Evolutionary conservation across 2,113 vertebrate species (phyloP), one percentile per base, ranked within the genome.

Genomic region (Anthoscopus minutus): DNA sequence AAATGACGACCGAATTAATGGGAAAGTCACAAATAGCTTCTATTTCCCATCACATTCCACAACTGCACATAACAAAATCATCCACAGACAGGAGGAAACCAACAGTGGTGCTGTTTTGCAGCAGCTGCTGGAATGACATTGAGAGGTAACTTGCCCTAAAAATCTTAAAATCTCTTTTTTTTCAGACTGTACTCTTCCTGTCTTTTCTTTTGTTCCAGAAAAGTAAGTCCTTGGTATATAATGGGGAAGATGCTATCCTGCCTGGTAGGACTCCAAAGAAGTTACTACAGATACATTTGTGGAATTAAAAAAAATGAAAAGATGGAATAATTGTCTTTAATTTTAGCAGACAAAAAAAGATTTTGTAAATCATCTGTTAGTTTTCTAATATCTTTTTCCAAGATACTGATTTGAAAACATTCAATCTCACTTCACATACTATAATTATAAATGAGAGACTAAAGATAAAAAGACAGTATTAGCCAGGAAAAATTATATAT

Each of bases 21-120:
- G 54, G 70, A 94, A 96, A 94, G 65, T 84, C 89, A 86, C 94
- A 74, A 97, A 97, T 64, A 86, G 53, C 88, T 93, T 95, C 76
- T 96, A 69, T 73, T 79, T 83, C 71, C 87, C 0, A 0, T 77
- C 44, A 38, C 8, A 12, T 9, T 81, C 81, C 93, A 58, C 86
- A 95, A 89, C 89, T 91, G 38, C 83, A 51, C 33, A 5, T 15
- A 81, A 27, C 42, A 79, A 95, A 85, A 95, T 82, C 51, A 47
- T 48, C 81, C 33, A 11, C 81, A 96, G 70, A 73, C 31, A 25
- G 23, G 25, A 67, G 17, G n/a, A 92, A 80, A 91, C 20, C 56
- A 81, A 45, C 16, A 38, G 27, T 27, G 45, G 10, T 92, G 74
- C 51, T 4, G 1, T 81, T 76, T 28, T 73, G n/a, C 48, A 91